Conservation (phyloP, 2,797 vertebrate species). For the Lerista edwardsae region DNA sequence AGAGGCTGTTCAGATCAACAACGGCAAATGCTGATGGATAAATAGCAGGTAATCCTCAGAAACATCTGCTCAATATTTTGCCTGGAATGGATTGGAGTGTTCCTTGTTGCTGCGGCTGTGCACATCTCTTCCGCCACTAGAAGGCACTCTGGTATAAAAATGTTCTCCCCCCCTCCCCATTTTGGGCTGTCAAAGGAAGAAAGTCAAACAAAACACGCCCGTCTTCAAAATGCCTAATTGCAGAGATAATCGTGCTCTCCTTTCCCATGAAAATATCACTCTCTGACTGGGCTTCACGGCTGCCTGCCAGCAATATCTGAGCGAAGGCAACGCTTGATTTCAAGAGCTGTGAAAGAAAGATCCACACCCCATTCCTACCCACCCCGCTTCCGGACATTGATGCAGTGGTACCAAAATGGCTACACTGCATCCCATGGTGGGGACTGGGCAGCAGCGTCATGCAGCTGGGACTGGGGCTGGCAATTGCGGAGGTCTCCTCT, state of each 20-base stretch:
- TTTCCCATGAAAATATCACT: conserved; percentile 11
- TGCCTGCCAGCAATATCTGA: neutral
- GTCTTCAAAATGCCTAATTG: conserved; percentile 35
- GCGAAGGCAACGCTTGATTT: neutral
- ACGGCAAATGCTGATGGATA: neutral
- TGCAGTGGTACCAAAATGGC: no score
- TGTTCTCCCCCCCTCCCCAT: neutral
- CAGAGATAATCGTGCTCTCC: conserved; percentile 15
- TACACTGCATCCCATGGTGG: no score
- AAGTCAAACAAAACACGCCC: conserved; percentile 33
- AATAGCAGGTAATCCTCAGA: neutral
- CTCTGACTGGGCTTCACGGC: neutral
- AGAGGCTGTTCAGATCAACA: neutral
- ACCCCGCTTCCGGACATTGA: no score
- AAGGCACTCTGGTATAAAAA: conserved; percentile 71
- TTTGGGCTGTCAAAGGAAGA: neutral
- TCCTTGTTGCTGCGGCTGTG: neutral
- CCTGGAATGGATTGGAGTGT: conserved; percentile 7
- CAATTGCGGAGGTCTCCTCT: no score
- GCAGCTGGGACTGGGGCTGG: no score
- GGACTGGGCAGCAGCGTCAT: no score
- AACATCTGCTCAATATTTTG: neutral
- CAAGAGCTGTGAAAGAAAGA: neutral
- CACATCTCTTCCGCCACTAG: conserved; percentile 55
- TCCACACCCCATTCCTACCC: no score